Evolutionary conservation across 2,113 vertebrate genomes (phyloP).

Genomic region (Melanostigma gelatinosum): DNA sequence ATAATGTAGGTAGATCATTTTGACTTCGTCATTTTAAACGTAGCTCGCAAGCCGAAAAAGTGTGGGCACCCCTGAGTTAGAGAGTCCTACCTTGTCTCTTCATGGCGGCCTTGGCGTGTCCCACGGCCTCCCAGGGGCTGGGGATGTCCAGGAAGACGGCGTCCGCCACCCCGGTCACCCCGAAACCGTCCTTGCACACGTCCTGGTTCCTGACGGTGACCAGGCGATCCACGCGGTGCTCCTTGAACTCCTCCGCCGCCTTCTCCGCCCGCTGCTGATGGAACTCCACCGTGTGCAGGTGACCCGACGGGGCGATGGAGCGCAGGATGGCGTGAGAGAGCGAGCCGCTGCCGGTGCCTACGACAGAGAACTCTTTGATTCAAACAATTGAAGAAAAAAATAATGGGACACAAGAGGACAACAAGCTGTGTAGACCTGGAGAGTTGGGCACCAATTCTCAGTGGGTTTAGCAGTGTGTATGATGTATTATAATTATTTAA

Average conservation of each 20-base stretch:
- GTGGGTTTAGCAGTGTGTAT: no score
- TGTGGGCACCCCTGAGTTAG: no score
- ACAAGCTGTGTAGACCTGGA: neutral
- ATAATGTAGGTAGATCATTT: no score
- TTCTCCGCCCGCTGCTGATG: conserved; percentile 94
- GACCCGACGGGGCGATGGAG: conserved; percentile 92
- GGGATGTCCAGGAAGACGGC: conserved; percentile 98
- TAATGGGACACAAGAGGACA: neutral
- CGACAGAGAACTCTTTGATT: neutral
- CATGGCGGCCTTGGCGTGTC: conserved; percentile 90
- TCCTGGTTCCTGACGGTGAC: conserved; percentile 96
- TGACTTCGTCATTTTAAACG: no score
- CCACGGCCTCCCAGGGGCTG: conserved; percentile 95
- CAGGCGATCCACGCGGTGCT: conserved; percentile 90
- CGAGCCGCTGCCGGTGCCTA: conserved; percentile 96
- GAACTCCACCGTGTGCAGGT: conserved; percentile 97
- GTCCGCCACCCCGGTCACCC: conserved; percentile 88
- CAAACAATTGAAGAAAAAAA: neutral
- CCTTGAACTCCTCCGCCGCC: conserved; percentile 89
- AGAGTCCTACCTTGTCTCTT: conserved; percentile 88
- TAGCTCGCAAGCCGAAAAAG: no score
- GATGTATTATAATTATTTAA: no score
- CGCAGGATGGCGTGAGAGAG: conserved; percentile 96
- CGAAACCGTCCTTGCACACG: conserved; percentile 94
- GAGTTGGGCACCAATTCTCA: neutral